Evolutionary conservation across 2,113 vertebrate genomes (phyloP), one percentile per base, ranked within the genome.

Genomic region (Arvicanthis niloticus): DNA sequence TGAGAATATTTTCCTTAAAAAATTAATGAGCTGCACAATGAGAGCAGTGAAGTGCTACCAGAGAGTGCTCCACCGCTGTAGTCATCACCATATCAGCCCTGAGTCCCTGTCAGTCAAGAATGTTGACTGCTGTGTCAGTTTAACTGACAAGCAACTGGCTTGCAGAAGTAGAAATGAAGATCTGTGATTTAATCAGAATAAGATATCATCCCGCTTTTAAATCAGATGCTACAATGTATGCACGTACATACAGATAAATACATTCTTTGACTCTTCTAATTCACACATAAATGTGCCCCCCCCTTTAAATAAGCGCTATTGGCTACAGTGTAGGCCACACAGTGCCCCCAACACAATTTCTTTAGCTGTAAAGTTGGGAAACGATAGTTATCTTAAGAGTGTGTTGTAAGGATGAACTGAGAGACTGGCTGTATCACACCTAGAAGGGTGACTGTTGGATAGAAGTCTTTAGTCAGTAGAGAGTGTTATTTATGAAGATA

Each of bases 351-450:
- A 93, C 56, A 75, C 40, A 96, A 76, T 91, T 97, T 96, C 37
- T 56, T 95, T 17, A 87, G 78, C 58, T 94, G 45, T 89, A 93
- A 96, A 97, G 84, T 26, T 96, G 53, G 53, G 85, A 95, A 93
- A 86, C 82, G 87, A 68, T 95, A 51, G 26, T 85, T 95, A 92
- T 58, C 51, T 93, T 70, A 89, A 78, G 37, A 31, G 8, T 67
- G 65, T 91, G 37, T 65, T 95, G 16, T 87, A 76, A 95, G 34
- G 45, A 87, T 80, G 94, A 96, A 95, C 91, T 89, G 77, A 86
- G 72, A 96, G 60, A 53, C 37, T 53, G 7, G 31, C 9, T 91
- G 11, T 70, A 37, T 13, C 78, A 77, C 58, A 37, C 72, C 26
- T 40, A 58, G 16, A 34, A 45, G 21, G 73, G 29, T 76, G 51